phyloP scores from a whole-genome alignment of 2,888 invertebrate genomes.

The Oligia latruncula region DNA sequence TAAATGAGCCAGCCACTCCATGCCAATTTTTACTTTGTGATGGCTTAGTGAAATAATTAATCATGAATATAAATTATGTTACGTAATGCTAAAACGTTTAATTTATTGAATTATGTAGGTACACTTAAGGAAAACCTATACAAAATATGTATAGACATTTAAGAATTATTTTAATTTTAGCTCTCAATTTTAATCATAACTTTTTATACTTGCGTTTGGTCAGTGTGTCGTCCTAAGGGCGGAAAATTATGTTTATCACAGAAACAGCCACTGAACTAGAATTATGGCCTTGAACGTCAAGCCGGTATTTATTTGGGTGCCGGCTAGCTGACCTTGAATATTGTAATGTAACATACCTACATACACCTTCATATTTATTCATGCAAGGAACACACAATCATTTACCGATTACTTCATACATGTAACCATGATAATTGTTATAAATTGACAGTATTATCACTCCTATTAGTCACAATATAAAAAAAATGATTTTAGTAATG shows the following conservation, averaged over 20 bases:
- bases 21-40: background rate
- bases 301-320: conserved; percentile 15
- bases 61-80: background rate
- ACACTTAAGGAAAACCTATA: background rate
- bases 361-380: background rate
- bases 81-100: background rate
- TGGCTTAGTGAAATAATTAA: no score
- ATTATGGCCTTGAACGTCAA: conserved; percentile 12
- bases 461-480: background rate
- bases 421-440: background rate
- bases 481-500: background rate
- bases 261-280: background rate
- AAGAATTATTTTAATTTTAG: background rate
- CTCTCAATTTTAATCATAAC: no score
- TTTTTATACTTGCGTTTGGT: background rate
- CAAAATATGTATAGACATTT: background rate
- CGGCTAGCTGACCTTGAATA: conserved; percentile 42
- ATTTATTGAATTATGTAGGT: background rate
- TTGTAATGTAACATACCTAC: background rate
- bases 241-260: background rate
- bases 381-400: background rate
- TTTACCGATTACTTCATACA: background rate
- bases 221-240: no score
- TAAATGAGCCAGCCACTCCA: background rate
- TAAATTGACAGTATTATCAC: background rate